Evolutionary conservation across 1,140 invertebrate species (phyloP), one percentile per base, ranked within the genome.

Genomic region (Panagrolaimus sp.): DNA sequence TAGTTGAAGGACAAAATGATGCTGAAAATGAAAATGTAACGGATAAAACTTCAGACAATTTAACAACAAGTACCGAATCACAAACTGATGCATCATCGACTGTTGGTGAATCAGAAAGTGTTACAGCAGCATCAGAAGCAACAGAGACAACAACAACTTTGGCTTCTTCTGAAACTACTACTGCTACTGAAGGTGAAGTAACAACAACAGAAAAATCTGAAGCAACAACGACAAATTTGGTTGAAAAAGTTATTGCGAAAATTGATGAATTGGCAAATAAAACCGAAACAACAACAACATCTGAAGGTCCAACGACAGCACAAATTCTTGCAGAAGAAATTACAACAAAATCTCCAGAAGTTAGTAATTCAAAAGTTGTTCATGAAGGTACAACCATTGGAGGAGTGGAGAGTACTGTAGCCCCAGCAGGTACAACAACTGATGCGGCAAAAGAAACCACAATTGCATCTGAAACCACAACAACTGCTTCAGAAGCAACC

Each of bases 181-280:
- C n/a, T 28, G 7, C 0, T 8, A 14, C 15, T 58, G 52, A 4
- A 24, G 2, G 1, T 0, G 52, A n/a, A 14, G 17, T n/a, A 21
- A 58, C 52, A 26, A 58, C 52, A 8, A n/a, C 52, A 1, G 52
- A 58, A 26, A 28, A 21, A 4, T 58, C 52, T 58, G 52, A 58
- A n/a, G 17, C 52, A 24, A 58, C 52, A 2, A 58, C 52, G 5
- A 28, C n/a, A 26, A 28, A 12, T 3, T 58, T 28, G 10, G 52
- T 26, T 21, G 52, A 58, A 21, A 58, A 21, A 21, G 28, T 24
- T 48, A 24, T 28, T 26, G 10, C 32, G 7, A 38, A 38, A 38
- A 38, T 38, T 38, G 32, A 38, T 38, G 32, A 38, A 38, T 38
- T 38, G 14, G 24, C 32, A 15, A 68, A 26, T 66, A 43, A 68